A percentile compares a stretch with the other conserved stretches of the same genome.
Conservation (phyloP, 2,113 vertebrate species). For the Notarius quadriscutis region DNA sequence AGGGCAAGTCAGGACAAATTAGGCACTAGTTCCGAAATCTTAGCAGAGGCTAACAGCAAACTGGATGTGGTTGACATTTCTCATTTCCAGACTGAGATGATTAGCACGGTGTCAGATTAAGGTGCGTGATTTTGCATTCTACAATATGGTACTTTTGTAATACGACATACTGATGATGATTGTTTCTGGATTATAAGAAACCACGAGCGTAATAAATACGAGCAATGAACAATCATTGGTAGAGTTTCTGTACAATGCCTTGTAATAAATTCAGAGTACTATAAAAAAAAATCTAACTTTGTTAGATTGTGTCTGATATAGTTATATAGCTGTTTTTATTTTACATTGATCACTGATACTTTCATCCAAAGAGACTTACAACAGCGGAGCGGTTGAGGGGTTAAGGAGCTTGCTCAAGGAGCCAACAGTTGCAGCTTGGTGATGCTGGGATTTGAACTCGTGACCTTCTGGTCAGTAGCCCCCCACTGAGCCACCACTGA, state of each 20-base stretch:
- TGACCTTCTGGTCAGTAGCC: background rate
- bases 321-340: background rate
- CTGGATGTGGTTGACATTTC: constrained; percentile 31
- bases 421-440: background rate
- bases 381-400: background rate
- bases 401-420: background rate
- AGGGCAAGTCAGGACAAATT: constrained; percentile 64
- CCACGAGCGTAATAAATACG: no score
- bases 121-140: background rate
- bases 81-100: background rate
- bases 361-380: background rate
- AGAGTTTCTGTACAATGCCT: background rate
- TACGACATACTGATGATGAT: background rate
- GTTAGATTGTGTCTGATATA: background rate
- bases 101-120: constrained; percentile 5
- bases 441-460: background rate
- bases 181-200: background rate
- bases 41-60: constrained; percentile 17
- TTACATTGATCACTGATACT: background rate
- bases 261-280: background rate
- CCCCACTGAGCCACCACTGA: background rate
- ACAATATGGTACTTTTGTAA: background rate
- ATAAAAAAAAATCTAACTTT: background rate
- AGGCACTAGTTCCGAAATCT: constrained; percentile 20
- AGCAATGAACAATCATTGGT: background rate